Evolutionary conservation across 2,113 vertebrate species (phyloP), one percentile per base, ranked within the genome.

Genomic region (Sclerurus mexicanus): DNA sequence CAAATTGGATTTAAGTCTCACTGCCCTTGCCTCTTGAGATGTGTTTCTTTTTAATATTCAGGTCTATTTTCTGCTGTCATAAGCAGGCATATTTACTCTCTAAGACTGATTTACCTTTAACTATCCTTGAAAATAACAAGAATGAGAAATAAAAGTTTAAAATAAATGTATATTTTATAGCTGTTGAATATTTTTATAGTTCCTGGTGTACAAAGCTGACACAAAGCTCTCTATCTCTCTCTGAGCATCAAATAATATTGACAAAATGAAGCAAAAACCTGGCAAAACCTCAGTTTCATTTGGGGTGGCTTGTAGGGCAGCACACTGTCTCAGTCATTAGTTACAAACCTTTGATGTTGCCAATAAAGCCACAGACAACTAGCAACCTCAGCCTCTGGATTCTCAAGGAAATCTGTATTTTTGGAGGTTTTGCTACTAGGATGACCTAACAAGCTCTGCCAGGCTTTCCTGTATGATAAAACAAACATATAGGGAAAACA

Each of bases 1-100:
- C 72, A 96, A 95, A 94, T 94, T 96, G 74, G 81, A 87, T 94
- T 95, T 82, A 89, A 87, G 47, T 87, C 78, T 89, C 81, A 62
- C 66, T 78, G 39, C 82, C 87, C 76, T 91, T 92, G 83, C 76
- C 50, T 95, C 91, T 72, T 73, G 58, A 82, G 91, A 91, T 60
- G 52, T 86, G 47, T 52, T 86, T 93, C 71, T 82, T 90, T 88
- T 96, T 95, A 90, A 89, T 93, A 97, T 89, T 92, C 76, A 63
- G 28, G 37, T 87, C 66, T 95, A 60, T 95, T 94, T 95, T 94
- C 77, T 95, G 58, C 94, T 87, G 58, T 69, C 69, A 60, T 85
- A 92, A 82, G 62, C 68, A 84, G 74, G 47, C 69, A 13, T 85
- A 74, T 84, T 89, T 87, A 59, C 53, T 84, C 19, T 66, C 19